Evolutionary conservation across 2,888 invertebrate species (phyloP).

Genomic region (Drosophila pullipes): DNA sequence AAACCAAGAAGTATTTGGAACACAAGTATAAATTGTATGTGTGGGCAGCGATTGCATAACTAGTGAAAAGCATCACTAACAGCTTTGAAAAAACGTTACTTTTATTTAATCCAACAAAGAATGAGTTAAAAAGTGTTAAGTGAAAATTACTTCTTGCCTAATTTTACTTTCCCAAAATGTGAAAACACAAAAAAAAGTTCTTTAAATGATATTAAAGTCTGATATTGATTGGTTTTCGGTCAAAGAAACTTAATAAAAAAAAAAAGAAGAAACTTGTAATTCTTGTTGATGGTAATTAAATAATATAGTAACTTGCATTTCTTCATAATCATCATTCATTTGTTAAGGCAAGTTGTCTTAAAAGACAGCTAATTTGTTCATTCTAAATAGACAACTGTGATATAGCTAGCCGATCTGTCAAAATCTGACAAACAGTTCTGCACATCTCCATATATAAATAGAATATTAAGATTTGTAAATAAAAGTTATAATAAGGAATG

Average conservation of each 20-base stretch:
- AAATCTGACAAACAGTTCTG: not conserved
- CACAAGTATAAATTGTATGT: slow-evolving; percentile 3
- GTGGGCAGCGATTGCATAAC: not conserved
- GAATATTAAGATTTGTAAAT: not conserved
- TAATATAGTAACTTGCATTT: not conserved
- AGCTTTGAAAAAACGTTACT: not conserved
- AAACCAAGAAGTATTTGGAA: not conserved
- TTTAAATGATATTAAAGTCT: not conserved
- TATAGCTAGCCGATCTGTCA: not conserved
- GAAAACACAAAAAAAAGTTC: not conserved
- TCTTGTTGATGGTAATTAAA: too few relatives aligned
- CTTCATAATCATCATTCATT: not conserved
- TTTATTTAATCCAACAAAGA: not conserved
- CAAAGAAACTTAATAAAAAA: not conserved
- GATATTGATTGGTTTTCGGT: not conserved
- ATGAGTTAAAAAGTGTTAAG: not conserved
- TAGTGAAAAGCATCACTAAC: too few relatives aligned
- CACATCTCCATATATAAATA: not conserved
- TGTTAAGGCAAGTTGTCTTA: not conserved
- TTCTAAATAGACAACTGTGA: not conserved
- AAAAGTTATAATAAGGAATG: not conserved
- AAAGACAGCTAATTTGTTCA: not conserved
- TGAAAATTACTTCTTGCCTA: not conserved
- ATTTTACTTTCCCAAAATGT: not conserved
- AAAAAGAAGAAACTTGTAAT: not conserved